Evolutionary conservation across 2,888 invertebrate species (phyloP), one percentile per base, ranked within the genome.

Genomic region (Coelinius sp.): DNA sequence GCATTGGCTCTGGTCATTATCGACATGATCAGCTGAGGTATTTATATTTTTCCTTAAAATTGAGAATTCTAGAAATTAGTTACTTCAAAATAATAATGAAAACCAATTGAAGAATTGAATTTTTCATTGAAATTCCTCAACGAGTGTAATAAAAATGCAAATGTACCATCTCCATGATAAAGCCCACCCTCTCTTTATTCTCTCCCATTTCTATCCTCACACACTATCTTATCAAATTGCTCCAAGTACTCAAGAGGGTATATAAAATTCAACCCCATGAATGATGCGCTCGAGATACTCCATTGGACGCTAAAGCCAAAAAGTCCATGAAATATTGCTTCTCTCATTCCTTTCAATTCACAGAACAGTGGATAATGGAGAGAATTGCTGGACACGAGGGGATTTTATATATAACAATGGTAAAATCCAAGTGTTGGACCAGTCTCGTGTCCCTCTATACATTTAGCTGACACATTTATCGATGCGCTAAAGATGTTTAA

Each of bases 1-100:
- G 77, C 69, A 68, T 75, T 63, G 73, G 77, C 17, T 79, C 81
- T 25, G 74, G 78, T 53, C 81, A 81, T 65, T 84, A 82, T 79
- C 81, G 78, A 27, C 80, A 82, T 52, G 83, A 84, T 59, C 71
- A 75, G 68, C 77, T 79, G 31, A 76, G 81, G 59, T 59, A 59
- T 59, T 31, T 8, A 59, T 31, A 31, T 31, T 31, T 6, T 31
- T 31, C 31, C 31, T 31, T 4, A 31, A 31, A 31, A 44, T 44
- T 35, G 3, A 35, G 10, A 6, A 52, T 12, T 52, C 2, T 20
- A 52, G 5, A 52, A 52, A 52, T 1, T 52, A 8, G 8, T 8
- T 2, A 22, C 17, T n/a, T 20, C 1, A 35, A 35, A 35, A 35
- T 1, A 35, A 35, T 8, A 7, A 6, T 41, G 41, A 41, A 25